A percentile compares a stretch with the other conserved stretches of the same genome.
Evolutionary conservation across 2,113 vertebrate genomes (phyloP).

Genomic region (Chaetodon trifascialis): DNA sequence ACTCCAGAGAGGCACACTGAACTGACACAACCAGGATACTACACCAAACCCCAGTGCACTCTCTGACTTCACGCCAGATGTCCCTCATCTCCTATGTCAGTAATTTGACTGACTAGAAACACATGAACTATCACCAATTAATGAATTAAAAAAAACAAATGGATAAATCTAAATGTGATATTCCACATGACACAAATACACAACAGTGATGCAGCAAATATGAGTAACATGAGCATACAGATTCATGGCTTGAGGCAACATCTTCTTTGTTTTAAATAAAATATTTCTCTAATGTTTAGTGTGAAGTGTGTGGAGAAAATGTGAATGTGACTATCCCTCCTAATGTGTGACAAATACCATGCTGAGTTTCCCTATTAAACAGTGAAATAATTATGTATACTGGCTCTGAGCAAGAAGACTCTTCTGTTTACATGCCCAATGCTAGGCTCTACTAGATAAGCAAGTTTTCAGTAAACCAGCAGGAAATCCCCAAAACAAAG

Average conservation of each 20-base stretch:
- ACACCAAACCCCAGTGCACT: not conserved
- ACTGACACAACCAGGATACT: too few species aligned
- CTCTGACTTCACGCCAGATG: not conserved
- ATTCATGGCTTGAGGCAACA: not conserved
- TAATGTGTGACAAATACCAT: not conserved
- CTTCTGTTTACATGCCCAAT: not conserved
- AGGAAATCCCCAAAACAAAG: constrained; percentile 9
- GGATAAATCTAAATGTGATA: not conserved
- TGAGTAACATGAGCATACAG: not conserved
- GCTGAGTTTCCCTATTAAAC: not conserved
- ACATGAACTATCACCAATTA: not conserved
- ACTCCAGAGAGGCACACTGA: not conserved
- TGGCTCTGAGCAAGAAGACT: not conserved
- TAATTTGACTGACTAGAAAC: not conserved
- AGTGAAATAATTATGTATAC: not conserved
- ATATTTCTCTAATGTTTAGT: not conserved
- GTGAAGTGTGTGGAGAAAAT: not conserved
- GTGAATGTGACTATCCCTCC: too few species aligned
- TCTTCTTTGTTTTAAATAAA: not conserved
- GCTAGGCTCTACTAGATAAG: not conserved
- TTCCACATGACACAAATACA: not conserved
- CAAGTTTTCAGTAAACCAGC: constrained; percentile 5
- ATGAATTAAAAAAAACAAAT: not conserved
- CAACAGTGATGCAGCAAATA: not conserved
- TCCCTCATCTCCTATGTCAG: not conserved